Percentiles rank a stretch among this genome's conserved stretches.
Conservation (phyloP, 2,113 vertebrate species). For the Penelope pileata region DNA sequence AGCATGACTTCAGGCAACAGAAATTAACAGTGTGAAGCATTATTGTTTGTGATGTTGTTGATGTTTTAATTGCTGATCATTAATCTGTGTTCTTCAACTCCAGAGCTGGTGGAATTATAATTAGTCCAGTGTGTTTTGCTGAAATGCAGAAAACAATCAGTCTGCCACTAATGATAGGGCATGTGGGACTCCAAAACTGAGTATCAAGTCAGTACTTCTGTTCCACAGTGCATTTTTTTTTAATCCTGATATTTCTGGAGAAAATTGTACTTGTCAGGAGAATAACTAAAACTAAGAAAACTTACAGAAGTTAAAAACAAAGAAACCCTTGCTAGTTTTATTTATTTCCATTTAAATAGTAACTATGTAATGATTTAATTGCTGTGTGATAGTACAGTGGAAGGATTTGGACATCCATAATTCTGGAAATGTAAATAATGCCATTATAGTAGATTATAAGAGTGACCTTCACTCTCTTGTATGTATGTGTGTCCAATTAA, state of each 20-base stretch:
- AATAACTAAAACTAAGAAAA: neutral
- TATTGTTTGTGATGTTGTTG: conserved; percentile 65
- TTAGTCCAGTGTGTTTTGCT: conserved; percentile 64
- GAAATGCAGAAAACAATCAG: conserved; percentile 59
- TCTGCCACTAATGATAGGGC: conserved; percentile 66
- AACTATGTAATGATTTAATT: neutral
- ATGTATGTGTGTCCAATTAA: fast-evolving
- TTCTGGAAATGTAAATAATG: neutral
- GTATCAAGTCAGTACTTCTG: conserved; percentile 13
- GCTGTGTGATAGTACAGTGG: neutral
- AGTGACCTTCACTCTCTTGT: neutral
- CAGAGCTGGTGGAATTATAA: conserved; percentile 61
- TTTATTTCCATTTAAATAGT: neutral
- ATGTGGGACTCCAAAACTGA: conserved; percentile 25
- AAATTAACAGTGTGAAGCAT: conserved; percentile 68
- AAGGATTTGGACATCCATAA: neutral
- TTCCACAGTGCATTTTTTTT: neutral
- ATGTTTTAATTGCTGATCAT: conserved; percentile 70
- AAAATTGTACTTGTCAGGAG: neutral
- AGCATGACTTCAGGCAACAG: conserved; percentile 59
- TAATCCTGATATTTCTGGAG: neutral
- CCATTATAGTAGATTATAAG: neutral
- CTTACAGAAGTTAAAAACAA: neutral
- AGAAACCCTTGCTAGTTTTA: neutral
- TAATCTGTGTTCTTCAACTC: conserved; percentile 62